Evolutionary conservation across 2,888 invertebrate species (phyloP).

Genomic region (Nomada ruficornis): DNA sequence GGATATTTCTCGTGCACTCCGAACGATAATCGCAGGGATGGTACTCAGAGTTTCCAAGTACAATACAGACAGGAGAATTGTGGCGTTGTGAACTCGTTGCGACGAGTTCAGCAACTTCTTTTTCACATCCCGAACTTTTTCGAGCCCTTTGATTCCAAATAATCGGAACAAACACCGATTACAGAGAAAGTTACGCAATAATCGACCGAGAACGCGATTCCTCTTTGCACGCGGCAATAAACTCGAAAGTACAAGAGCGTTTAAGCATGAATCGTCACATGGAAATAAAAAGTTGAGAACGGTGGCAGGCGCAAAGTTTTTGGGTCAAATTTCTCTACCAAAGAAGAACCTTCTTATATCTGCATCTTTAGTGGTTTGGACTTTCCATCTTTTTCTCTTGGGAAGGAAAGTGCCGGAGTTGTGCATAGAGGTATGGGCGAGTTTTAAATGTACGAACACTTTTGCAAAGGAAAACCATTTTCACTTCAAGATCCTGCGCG

Average conservation of each 20-base stretch:
- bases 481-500: background rate
- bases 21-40: conserved; percentile 57
- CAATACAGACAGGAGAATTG: conserved; percentile 35
- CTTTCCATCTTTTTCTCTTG: background rate
- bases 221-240: conserved; percentile 3
- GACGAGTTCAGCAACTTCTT: conserved; percentile 30
- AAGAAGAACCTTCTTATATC: background rate
- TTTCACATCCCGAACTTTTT: conserved; percentile 15
- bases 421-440: background rate
- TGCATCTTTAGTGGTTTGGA: background rate
- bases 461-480: background rate
- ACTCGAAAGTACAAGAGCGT: background rate
- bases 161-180: background rate
- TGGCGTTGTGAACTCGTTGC: conserved; percentile 19
- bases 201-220: conserved; percentile 1
- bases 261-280: conserved; percentile 3
- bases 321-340: background rate
- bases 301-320: background rate
- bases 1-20: conserved; percentile 54
- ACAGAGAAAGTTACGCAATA: conserved; percentile 29
- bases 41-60: background rate
- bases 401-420: background rate
- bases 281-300: background rate
- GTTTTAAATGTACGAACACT: background rate
- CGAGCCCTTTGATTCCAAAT: background rate